Conservation (phyloP, 2,888 invertebrate species). For the Brachynemurus nebulosus region DNA sequence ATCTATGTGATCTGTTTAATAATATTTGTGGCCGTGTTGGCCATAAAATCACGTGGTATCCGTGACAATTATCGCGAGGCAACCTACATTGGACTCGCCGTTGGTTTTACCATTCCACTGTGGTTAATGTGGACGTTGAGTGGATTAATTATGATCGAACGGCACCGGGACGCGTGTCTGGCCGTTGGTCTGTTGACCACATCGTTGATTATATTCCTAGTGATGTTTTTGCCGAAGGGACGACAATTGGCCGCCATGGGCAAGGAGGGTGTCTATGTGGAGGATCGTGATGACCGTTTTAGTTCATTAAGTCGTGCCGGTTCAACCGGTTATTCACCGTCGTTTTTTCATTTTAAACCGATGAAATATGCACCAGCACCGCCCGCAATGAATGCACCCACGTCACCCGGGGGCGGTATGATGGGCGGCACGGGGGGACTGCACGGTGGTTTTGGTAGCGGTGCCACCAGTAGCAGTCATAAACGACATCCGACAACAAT, state of each 20-base stretch:
- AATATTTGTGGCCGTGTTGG: slow-evolving; percentile 69
- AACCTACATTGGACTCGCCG: slow-evolving; percentile 79
- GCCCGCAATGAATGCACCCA: no score
- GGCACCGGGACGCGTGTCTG: slow-evolving; percentile 74
- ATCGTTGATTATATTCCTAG: slow-evolving; percentile 71
- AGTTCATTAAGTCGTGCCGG: slow-evolving; percentile 65
- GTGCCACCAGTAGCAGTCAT: slow-evolving; percentile 11
- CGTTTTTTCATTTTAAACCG: slow-evolving; percentile 87
- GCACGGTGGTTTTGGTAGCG: slow-evolving; percentile 12
- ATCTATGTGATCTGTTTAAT: slow-evolving; percentile 76
- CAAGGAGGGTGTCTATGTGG: slow-evolving; percentile 70
- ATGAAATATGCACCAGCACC: slow-evolving; percentile 52
- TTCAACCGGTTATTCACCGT: slow-evolving; percentile 79
- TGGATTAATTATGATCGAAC: slow-evolving; percentile 62
- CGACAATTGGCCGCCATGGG: slow-evolving; percentile 85
- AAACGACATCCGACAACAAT: slow-evolving; percentile 27
- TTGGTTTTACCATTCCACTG: slow-evolving; percentile 73
- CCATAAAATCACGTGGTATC: slow-evolving; percentile 74
- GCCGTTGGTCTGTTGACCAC: slow-evolving; percentile 81
- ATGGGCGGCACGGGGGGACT: slow-evolving; percentile 7
- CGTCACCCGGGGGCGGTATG: slow-evolving; percentile 23
- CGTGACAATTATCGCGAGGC: slow-evolving; percentile 90
- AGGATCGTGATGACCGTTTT: slow-evolving; percentile 69
- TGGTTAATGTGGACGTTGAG: slow-evolving; percentile 78
- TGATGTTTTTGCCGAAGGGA: slow-evolving; percentile 91